A percentile compares a stretch with the other conserved stretches of the same genome.
These are phyloP conservation scores for Cerastoderma edule DNA, from an alignment of 2,888 invertebrate genomes.

Conservation along the genomic window DNA sequence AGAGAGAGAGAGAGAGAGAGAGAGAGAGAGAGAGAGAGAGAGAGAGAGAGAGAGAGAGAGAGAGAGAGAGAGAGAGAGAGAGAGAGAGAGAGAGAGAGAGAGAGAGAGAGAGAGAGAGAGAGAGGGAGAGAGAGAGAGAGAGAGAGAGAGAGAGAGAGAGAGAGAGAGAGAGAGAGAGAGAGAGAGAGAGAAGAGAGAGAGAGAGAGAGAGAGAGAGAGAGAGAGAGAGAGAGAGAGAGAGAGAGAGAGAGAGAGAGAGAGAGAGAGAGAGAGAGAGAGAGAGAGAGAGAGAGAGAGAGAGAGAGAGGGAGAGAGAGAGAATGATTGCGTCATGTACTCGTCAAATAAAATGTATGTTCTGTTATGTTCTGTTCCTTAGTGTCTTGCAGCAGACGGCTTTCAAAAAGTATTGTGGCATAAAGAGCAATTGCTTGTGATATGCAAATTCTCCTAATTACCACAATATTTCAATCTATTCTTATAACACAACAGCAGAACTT, in stretches of 20 bases:
- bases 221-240: conserved; percentile 1
- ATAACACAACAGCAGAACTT: too few species aligned
- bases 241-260: not conserved
- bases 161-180: not conserved
- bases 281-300: not conserved
- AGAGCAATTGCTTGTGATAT: too few species aligned
- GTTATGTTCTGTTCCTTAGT: too few species aligned
- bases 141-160: conserved; percentile 1
- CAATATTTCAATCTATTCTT: too few species aligned
- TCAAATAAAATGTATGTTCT: too few species aligned
- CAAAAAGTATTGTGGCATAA: too few species aligned
- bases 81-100: conserved; percentile 1
- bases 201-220: not conserved
- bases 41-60: conserved; percentile 18
- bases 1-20: conserved; percentile 26
- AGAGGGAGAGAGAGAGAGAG: not conserved
- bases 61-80: conserved; percentile 1
- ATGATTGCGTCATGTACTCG: too few species aligned
- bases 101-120: not conserved
- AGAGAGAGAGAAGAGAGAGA: not conserved
- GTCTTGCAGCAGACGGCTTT: too few species aligned
- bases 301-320: not conserved
- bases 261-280: conserved; percentile 1
- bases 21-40: conserved; percentile 27
- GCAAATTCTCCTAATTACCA: too few species aligned